Evolutionary conservation across 2,888 invertebrate species (phyloP).

Genomic region (Panopea generosa): DNA sequence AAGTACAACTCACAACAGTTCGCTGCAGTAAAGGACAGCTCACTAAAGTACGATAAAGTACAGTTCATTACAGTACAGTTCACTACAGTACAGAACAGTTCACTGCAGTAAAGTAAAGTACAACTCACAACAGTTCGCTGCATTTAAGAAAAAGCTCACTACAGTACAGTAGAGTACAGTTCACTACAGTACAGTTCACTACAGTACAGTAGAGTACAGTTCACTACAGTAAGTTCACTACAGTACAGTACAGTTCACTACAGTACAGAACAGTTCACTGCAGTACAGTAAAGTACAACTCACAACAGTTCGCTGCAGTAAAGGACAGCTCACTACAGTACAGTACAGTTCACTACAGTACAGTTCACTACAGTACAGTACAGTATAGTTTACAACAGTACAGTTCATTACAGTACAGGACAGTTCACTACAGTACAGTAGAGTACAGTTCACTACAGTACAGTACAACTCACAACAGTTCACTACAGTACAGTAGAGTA

Average conservation of each 20-base stretch:
- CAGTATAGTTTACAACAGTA: conserved; percentile 8
- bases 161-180: conserved; percentile 20
- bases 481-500: conserved; percentile 12
- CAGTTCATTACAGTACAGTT: too few relatives aligned
- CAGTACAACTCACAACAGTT: conserved; percentile 10
- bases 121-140: not conserved
- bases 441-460: conserved; percentile 5
- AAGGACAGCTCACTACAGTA: not conserved
- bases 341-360: conserved; percentile 4
- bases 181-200: conserved; percentile 19
- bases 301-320: conserved; percentile 2
- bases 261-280: conserved; percentile 8
- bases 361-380: conserved; percentile 6
- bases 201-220: conserved; percentile 22
- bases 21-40: too few relatives aligned
- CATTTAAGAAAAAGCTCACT: not conserved
- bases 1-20: too few relatives aligned
- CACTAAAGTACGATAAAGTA: too few relatives aligned
- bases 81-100: too few relatives aligned
- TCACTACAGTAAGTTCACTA: not conserved
- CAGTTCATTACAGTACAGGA: not conserved
- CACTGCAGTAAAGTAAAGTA: not conserved
- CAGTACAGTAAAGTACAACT: conserved; percentile 11
- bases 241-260: conserved; percentile 10
- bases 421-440: conserved; percentile 5